These are phyloP conservation scores for Gymnorhina tibicen DNA, from an alignment of 2,113 vertebrate genomes.

Conservation along the genomic window DNA sequence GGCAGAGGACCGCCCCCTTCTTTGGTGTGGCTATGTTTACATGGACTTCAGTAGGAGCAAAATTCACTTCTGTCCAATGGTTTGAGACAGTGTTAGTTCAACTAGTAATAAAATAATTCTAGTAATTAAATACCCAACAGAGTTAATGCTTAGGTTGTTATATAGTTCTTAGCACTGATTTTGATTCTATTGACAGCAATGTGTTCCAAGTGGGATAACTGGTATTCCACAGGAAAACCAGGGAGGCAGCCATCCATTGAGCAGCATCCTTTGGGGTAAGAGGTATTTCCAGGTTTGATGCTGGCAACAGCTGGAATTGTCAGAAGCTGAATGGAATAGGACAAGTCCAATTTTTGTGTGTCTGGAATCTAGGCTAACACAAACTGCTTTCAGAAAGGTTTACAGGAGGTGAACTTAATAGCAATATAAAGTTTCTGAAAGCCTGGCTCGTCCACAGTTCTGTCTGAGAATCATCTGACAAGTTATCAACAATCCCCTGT, in stretches of 20 bases:
- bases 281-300: not conserved
- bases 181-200: not conserved
- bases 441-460: not conserved
- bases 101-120: not conserved
- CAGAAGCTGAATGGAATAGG: not conserved
- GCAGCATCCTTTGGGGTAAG: not conserved
- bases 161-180: not conserved
- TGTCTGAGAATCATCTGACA: not conserved
- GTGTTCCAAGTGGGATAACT: not conserved
- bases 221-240: not conserved
- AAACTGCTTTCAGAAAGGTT: not conserved
- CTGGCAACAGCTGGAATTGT: not conserved
- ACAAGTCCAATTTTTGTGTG: not conserved
- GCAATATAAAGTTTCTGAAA: not conserved
- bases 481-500: not conserved
- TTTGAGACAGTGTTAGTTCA: not conserved
- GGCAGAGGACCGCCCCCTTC: not conserved
- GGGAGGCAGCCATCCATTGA: not conserved
- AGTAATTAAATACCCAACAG: not conserved
- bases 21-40: rapidly evolving
- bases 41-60: not conserved
- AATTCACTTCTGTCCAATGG: not conserved
- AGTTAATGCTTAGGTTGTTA: not conserved
- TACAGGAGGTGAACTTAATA: not conserved
- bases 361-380: not conserved